phyloP scores from a whole-genome alignment of 2,888 invertebrate genomes.

The Sarcophaga caerulescens region DNA sequence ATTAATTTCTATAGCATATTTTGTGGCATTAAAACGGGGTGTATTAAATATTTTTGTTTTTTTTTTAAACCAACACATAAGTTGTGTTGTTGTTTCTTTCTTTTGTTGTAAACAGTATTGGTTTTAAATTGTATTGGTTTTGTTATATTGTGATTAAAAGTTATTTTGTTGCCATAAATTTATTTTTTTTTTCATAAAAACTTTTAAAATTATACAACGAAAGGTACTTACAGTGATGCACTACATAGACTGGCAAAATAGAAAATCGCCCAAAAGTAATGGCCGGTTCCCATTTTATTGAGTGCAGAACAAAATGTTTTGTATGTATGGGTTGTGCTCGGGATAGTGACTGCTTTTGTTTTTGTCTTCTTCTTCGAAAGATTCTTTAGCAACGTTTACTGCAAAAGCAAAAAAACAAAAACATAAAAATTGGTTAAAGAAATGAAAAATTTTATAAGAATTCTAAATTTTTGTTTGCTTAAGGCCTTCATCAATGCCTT shows the following conservation, averaged over 20 bases:
- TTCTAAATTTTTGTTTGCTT: neutral
- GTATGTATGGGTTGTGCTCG: neutral
- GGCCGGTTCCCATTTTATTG: slow-evolving; percentile 80
- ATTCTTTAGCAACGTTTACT: neutral
- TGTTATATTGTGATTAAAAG: neutral
- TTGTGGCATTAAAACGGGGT: neutral
- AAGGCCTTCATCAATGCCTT: too few relatives aligned
- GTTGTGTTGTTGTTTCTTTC: slow-evolving; percentile 20
- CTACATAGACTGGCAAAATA: slow-evolving; percentile 82
- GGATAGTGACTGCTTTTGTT: neutral
- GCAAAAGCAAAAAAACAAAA: slow-evolving; percentile 4
- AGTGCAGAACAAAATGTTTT: slow-evolving; percentile 35
- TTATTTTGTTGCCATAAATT: neutral
- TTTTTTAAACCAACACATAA: slow-evolving; percentile 35
- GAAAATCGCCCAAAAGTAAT: slow-evolving; percentile 81
- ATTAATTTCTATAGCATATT: slow-evolving; percentile 31
- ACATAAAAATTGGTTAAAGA: neutral
- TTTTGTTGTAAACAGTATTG: neutral
- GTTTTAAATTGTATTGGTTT: neutral
- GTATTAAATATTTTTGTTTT: slow-evolving; percentile 31
- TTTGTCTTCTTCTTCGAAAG: neutral
- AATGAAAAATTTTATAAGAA: neutral
- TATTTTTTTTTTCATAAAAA: neutral
- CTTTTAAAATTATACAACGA: neutral
- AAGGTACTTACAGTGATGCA: slow-evolving; percentile 81